A percentile compares a stretch with the other conserved stretches of the same genome.
Conservation (phyloP, 2,888 invertebrate species). For the Cyrtodaria siliqua region DNA sequence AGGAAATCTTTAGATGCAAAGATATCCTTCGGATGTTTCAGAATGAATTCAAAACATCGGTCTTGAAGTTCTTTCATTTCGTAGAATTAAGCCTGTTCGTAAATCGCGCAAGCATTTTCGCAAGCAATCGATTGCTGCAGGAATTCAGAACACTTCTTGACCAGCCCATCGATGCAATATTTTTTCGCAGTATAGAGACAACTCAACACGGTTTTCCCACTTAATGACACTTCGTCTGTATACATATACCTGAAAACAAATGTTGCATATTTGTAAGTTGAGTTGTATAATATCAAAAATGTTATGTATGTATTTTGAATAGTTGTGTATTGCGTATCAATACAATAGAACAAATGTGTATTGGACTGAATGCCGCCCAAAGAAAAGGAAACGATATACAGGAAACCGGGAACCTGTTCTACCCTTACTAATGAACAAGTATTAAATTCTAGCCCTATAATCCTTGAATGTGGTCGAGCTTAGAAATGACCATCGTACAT, state of each 20-base stretch:
- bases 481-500: too few species aligned
- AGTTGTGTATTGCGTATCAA: too few species aligned
- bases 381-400: too few species aligned
- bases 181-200: not conserved
- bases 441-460: too few species aligned
- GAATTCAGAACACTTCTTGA: not conserved
- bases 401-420: too few species aligned
- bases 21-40: not conserved
- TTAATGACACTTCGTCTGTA: not conserved
- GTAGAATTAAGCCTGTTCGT: conserved; percentile 1
- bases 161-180: not conserved
- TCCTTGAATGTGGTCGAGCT: too few species aligned
- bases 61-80: not conserved
- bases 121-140: not conserved
- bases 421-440: too few species aligned
- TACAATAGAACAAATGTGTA: too few species aligned
- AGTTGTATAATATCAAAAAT: too few species aligned
- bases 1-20: conserved; percentile 1
- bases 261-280: too few species aligned
- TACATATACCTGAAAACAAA: not conserved
- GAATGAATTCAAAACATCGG: not conserved
- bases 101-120: not conserved
- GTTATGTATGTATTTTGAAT: too few species aligned
- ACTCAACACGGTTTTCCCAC: not conserved
- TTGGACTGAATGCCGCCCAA: too few species aligned